Conservation (phyloP, 2,888 invertebrate species). For the Hemicrepidius hirtus region DNA sequence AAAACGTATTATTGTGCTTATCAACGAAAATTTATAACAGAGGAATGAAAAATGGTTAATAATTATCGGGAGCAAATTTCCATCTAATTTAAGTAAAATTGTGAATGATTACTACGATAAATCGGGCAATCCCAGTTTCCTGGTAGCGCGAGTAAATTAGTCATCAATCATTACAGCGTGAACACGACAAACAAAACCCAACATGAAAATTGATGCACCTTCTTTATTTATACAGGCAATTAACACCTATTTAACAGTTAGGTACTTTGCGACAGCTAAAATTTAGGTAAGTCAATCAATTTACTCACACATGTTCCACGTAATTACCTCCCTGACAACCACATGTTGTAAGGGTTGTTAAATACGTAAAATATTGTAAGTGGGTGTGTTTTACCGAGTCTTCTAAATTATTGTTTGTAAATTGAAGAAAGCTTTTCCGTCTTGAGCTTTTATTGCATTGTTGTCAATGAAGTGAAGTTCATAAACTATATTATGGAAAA, state of each 20-base stretch:
- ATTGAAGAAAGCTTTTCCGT: no score
- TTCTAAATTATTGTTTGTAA: no score
- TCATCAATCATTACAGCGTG: conserved; percentile 8
- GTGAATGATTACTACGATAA: conserved; percentile 24
- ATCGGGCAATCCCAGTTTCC: conserved; percentile 6
- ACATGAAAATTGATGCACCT: conserved; percentile 22
- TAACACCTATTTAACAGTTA: conserved; percentile 6
- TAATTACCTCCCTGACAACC: background rate
- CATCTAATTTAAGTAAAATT: conserved; percentile 15
- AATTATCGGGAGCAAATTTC: conserved; percentile 16
- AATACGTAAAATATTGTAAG: no score
- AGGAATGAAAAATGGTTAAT: conserved; percentile 2
- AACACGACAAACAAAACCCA: conserved; percentile 11
- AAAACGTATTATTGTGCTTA: background rate
- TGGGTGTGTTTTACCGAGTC: no score
- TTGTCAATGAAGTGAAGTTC: no score
- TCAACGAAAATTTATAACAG: background rate
- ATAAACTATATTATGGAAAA: no score
- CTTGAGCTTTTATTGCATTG: no score
- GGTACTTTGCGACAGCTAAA: conserved; percentile 4
- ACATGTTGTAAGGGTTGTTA: no score
- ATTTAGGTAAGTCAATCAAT: conserved; percentile 23
- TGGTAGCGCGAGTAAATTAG: conserved; percentile 2
- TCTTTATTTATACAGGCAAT: conserved; percentile 25
- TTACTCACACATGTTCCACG: background rate